Conservation (phyloP, 2,888 invertebrate genomes). For the Napeogenes sylphis region DNA sequence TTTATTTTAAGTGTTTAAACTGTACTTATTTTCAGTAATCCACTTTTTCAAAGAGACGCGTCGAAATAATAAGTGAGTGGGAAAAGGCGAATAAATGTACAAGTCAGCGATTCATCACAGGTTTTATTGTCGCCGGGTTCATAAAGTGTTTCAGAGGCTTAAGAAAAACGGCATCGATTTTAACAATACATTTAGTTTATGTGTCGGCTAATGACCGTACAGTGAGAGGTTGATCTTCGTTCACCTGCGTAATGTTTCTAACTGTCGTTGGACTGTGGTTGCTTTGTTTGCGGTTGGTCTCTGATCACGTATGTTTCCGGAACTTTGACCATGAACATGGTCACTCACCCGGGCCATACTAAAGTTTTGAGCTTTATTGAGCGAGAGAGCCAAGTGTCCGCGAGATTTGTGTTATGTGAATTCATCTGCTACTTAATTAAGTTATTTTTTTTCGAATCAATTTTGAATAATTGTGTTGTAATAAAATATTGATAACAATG, state of each 20-base stretch:
- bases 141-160: constrained; percentile 53
- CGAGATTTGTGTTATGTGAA: constrained; percentile 56
- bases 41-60: constrained; percentile 1
- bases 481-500: no score
- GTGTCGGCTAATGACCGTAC: constrained; percentile 53
- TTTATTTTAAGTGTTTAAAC: no score
- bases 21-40: neutral
- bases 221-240: constrained; percentile 61
- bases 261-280: constrained; percentile 48
- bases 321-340: constrained; percentile 63
- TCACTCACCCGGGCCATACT: constrained; percentile 64
- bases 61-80: constrained; percentile 37
- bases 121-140: constrained; percentile 55
- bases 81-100: constrained; percentile 43
- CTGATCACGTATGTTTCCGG: constrained; percentile 37
- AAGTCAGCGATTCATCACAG: constrained; percentile 50
- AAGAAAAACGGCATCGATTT: constrained; percentile 53
- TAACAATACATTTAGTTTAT: constrained; percentile 37
- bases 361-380: constrained; percentile 60
- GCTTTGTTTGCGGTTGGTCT: constrained; percentile 51
- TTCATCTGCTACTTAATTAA: no score
- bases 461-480: no score
- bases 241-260: constrained; percentile 56
- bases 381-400: constrained; percentile 60
- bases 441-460: no score